Evolutionary conservation across 2,113 vertebrate genomes (phyloP).

Genomic region (Leucoraja erinaceus): DNA sequence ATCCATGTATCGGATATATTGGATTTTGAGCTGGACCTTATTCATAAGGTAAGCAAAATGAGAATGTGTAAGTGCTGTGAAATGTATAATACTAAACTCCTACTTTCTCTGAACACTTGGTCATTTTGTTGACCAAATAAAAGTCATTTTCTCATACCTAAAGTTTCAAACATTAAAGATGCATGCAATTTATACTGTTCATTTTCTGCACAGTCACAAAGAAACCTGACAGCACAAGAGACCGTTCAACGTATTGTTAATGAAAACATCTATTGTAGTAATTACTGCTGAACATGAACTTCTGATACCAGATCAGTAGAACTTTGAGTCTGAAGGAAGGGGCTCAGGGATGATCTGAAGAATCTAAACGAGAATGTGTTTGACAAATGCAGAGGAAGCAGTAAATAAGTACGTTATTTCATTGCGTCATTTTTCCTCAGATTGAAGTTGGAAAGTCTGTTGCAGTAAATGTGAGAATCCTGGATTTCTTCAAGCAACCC

Average conservation of each 20-base stretch:
- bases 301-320: neutral
- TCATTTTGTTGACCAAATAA: neutral
- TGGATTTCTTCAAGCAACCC: slow-evolving; percentile 47
- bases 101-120: neutral
- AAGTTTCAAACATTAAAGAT: neutral
- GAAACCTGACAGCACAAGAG: no score
- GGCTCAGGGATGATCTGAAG: neutral
- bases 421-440: slow-evolving; percentile 41
- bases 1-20: slow-evolving; percentile 52
- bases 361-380: neutral
- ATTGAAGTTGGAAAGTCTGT: slow-evolving; percentile 54
- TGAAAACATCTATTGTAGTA: neutral
- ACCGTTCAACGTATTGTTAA: no score
- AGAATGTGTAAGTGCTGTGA: neutral
- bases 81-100: neutral
- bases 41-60: slow-evolving; percentile 51
- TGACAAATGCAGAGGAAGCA: neutral
- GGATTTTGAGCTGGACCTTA: slow-evolving; percentile 56
- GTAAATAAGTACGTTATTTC: neutral
- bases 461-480: slow-evolving; percentile 46
- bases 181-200: neutral
- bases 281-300: neutral
- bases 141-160: neutral
- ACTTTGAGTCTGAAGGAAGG: neutral
- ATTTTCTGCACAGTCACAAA: neutral